A percentile compares a stretch with the other conserved stretches of the same genome.
Conservation (phyloP, 1,140 invertebrate species). For the Zaprionus africanus region DNA sequence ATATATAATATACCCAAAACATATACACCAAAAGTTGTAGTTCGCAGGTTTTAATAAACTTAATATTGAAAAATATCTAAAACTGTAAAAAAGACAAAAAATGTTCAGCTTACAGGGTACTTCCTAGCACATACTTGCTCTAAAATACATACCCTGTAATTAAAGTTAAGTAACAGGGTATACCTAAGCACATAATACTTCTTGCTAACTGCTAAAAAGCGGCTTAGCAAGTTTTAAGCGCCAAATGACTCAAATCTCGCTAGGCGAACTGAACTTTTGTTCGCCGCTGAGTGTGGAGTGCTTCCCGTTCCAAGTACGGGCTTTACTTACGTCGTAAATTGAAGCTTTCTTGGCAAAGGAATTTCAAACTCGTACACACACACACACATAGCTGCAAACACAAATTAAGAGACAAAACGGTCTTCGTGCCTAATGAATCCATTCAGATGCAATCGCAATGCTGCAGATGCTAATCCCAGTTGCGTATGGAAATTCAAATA, state of each 20-base stretch:
- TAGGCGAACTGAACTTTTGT: not conserved
- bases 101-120: too few species aligned
- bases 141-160: too few species aligned
- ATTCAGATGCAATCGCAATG: conserved; percentile 33
- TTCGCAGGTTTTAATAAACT: too few species aligned
- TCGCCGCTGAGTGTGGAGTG: not conserved
- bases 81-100: too few species aligned
- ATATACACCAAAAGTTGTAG: too few species aligned
- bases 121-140: not conserved
- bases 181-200: not conserved
- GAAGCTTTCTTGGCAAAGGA: not conserved
- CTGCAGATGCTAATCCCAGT: conserved; percentile 10
- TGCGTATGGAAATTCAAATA: not conserved
- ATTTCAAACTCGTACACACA: not conserved
- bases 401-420: conserved; percentile 10
- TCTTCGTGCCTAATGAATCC: conserved; percentile 29
- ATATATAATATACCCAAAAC: too few species aligned
- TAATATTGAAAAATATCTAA: too few species aligned
- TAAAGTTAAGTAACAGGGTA: not conserved
- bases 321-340: not conserved
- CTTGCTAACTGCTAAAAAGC: not conserved
- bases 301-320: not conserved
- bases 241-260: not conserved
- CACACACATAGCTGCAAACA: not conserved
- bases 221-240: not conserved